Conservation (phyloP, 2,113 vertebrate species). For the Zeus faber region DNA sequence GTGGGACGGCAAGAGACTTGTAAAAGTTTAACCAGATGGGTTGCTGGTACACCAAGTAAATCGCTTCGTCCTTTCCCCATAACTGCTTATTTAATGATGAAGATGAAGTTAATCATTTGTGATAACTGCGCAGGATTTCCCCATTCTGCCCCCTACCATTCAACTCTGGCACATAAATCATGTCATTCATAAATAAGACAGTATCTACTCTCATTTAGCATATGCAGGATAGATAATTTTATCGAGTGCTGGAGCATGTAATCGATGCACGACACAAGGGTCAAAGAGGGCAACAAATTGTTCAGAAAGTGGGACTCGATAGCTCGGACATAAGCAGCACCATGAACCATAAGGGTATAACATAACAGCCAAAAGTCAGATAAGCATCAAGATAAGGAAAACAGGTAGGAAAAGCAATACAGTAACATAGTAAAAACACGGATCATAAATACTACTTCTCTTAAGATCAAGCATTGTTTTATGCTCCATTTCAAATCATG, state of each 20-base stretch:
- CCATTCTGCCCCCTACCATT: background rate
- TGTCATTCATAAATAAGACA: background rate
- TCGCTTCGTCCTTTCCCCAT: conserved; percentile 9
- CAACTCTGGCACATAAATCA: background rate
- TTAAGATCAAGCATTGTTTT: too few species aligned
- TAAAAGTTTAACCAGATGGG: background rate
- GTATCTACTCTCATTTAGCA: background rate
- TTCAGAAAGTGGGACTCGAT: background rate
- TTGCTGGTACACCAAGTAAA: conserved; percentile 8
- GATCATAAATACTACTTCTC: too few species aligned
- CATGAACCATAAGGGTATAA: too few species aligned
- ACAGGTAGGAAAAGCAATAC: too few species aligned
- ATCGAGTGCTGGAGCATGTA: too few species aligned
- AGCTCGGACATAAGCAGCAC: too few species aligned
- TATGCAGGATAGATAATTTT: background rate
- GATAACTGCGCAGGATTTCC: background rate
- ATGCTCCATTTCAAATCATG: too few species aligned
- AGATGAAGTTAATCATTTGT: background rate
- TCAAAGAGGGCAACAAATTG: conserved; percentile 6
- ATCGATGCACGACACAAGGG: conserved; percentile 7
- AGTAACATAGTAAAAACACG: too few species aligned
- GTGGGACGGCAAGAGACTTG: background rate
- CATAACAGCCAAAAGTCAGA: too few species aligned
- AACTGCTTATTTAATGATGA: background rate
- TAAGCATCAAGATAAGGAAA: too few species aligned